These are phyloP conservation scores for Eleginops maclovinus DNA, from an alignment of 2,113 vertebrate genomes.

Conservation along the genomic window DNA sequence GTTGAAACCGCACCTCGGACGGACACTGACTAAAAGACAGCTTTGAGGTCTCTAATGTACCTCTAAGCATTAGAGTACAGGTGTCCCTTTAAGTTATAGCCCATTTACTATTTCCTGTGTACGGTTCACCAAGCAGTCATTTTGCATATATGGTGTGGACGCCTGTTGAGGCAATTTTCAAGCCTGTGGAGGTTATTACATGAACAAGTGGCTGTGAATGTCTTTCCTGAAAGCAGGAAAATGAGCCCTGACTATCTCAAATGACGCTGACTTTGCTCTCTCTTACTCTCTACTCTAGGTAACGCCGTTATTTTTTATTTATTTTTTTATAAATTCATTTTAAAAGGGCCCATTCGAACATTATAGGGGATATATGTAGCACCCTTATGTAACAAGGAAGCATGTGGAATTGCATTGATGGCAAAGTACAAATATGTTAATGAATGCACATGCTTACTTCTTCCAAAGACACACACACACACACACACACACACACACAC, in stretches of 20 bases:
- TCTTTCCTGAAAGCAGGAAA: constrained; percentile 21
- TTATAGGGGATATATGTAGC: not conserved
- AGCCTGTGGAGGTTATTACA: constrained; percentile 18
- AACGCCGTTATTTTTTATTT: no score
- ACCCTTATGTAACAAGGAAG: not conserved
- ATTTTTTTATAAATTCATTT: no score
- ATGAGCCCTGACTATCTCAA: constrained; percentile 34
- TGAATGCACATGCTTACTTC: not conserved
- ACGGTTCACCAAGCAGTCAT: constrained; percentile 15
- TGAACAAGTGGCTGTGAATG: constrained; percentile 19
- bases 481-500: not conserved
- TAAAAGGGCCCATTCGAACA: not conserved
- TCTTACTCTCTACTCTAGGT: not conserved
- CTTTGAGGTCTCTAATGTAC: constrained; percentile 12
- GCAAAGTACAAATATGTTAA: not conserved
- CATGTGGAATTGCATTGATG: not conserved
- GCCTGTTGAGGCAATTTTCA: constrained; percentile 21
- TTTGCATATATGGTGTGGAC: constrained; percentile 9
- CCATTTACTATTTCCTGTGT: constrained; percentile 3
- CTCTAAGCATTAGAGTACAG: not conserved
- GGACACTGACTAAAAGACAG: not conserved
- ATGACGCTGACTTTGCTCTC: constrained; percentile 21
- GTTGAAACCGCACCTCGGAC: constrained; percentile 2
- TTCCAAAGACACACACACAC: not conserved
- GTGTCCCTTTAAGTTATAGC: constrained; percentile 6